Conservation (phyloP, 2,113 vertebrate species). For the Cyphomyrus discorhynchus region DNA sequence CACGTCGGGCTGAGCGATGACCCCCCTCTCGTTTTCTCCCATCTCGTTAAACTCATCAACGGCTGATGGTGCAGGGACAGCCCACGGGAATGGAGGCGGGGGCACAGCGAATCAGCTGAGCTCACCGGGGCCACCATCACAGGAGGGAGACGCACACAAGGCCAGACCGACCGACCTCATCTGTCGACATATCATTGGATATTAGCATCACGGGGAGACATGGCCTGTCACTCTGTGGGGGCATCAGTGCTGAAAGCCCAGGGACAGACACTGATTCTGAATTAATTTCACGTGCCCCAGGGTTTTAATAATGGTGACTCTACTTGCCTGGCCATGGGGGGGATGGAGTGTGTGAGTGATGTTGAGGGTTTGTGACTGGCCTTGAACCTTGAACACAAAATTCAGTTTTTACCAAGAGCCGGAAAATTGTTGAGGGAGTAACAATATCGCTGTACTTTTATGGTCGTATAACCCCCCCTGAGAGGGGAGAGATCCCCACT, state of each 20-base stretch:
- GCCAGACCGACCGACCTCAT: slow-evolving; percentile 32
- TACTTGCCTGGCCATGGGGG: not conserved
- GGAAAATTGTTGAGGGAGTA: not conserved
- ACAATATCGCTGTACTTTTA: not conserved
- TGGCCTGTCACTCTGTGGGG: not conserved
- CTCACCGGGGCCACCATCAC: slow-evolving; percentile 31
- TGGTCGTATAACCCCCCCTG: not conserved
- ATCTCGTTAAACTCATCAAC: slow-evolving; percentile 33
- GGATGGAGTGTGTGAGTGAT: not conserved
- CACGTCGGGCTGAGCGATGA: slow-evolving; percentile 39
- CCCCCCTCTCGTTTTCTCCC: slow-evolving; percentile 36
- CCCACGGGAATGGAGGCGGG: slow-evolving; percentile 13
- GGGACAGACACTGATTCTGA: not conserved
- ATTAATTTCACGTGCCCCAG: slow-evolving; percentile 18
- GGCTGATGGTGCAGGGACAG: slow-evolving; percentile 14
- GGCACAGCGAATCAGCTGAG: slow-evolving; percentile 30
- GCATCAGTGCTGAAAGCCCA: not conserved
- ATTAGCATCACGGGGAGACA: slow-evolving; percentile 27
- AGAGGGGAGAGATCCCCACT: not conserved
- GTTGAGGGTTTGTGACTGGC: not conserved
- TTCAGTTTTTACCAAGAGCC: not conserved
- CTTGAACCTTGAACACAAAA: not conserved
- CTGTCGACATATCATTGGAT: slow-evolving; percentile 36
- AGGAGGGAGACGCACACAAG: slow-evolving; percentile 29
- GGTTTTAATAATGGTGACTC: not conserved